Base-by-base conservation (phyloP, 2,797 vertebrate species). In the Petrocephalus sullivani region DNA sequence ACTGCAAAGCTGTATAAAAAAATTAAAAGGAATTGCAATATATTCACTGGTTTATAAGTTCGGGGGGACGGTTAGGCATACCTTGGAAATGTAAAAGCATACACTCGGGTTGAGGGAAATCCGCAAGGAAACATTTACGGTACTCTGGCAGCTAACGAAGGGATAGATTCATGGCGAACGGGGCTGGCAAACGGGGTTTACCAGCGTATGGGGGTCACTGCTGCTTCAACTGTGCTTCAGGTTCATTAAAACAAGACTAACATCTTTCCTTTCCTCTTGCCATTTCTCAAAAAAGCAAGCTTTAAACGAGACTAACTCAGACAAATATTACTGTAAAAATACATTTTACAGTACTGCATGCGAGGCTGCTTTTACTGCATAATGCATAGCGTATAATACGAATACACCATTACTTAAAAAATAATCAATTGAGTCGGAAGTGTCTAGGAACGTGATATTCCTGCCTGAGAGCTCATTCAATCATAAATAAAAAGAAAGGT, bases 1-100 rank as follows among this genome's bases (percentile, higher is more conserved):
- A 90, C 89, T 53, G 61, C 89, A 87, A 78, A 87, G 57, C 86
- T 84, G 60, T 71, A 61, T 64, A 85, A 85, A 87, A 41, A 16
- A 67, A 56, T 21, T 10, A 84, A 87, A 46, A 5, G 37, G n/a
- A 41, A 28, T 3, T 54, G 53, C 14, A 37, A 75, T 12, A 85
- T 81, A 81, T 28, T 57, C 28, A 85, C 41, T 51, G 37, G 21
- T 87, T 14, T 78, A 41, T n/a, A 78, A 85, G 46, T 71, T 85
- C 49, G 53, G 56, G 56, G 60, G 28, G 86, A 54, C 82, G 33
- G 78, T 56, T 75, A 81, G 37, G 75, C 75, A 64, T 86, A 75
- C 51, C 9, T n/a, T 61, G 81, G 82, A 87, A 71, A 89, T 57
- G 57, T 37, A 78, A 71, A 41, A 33, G 37, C 64, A 21, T 56